Conservation (phyloP, 2,113 vertebrate genomes). For the Rhea americana region DNA sequence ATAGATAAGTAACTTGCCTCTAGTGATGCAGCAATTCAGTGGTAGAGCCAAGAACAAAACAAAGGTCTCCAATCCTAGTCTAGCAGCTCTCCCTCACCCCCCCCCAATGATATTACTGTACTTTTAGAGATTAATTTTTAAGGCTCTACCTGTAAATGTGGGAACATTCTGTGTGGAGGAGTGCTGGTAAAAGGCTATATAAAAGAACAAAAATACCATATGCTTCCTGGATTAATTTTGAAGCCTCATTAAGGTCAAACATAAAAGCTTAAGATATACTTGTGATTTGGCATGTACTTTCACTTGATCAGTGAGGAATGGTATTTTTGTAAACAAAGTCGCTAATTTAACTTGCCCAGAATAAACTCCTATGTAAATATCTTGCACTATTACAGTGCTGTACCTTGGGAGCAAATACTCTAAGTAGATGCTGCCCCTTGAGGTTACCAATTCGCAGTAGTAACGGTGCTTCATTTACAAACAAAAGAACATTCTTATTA, state of each 20-base stretch:
- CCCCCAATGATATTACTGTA: not conserved
- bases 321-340: constrained; percentile 76
- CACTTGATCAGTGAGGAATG: constrained; percentile 61
- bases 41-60: not conserved
- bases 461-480: constrained; percentile 12
- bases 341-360: constrained; percentile 71
- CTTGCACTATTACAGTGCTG: constrained; percentile 45
- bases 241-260: constrained; percentile 77
- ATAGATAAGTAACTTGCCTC: not conserved
- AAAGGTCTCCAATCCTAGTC: not conserved
- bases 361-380: constrained; percentile 71
- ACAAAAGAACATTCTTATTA: not conserved
- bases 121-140: constrained; percentile 33
- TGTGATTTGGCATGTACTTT: constrained; percentile 72
- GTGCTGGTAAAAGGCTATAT: constrained; percentile 73
- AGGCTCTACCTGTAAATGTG: constrained; percentile 62
- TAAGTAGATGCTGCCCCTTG: constrained; percentile 11
- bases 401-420: constrained; percentile 56
- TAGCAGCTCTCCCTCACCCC: constrained; percentile 2
- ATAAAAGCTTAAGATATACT: constrained; percentile 69
- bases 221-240: constrained; percentile 76
- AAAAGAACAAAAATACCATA: constrained; percentile 79
- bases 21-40: not conserved
- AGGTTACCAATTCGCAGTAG: constrained; percentile 49
- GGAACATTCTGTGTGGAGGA: constrained; percentile 73